Evolutionary conservation across 2,113 vertebrate species (phyloP).

Genomic region (Engraulis encrasicolus): DNA sequence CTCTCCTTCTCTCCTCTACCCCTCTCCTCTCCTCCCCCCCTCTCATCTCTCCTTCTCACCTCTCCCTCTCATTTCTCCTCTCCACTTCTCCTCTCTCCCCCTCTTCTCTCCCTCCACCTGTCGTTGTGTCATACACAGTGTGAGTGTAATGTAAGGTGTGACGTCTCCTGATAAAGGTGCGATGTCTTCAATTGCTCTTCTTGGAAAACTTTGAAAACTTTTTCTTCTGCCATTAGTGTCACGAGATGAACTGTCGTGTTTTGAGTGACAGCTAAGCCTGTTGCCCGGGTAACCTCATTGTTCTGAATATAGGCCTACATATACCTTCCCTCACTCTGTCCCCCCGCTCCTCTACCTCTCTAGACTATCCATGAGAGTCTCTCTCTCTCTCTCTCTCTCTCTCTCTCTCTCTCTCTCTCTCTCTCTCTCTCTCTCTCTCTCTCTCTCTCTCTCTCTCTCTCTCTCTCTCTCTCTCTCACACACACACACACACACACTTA

Average conservation of each 20-base stretch:
- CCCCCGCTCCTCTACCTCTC: too few relatives aligned
- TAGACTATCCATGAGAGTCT: background rate
- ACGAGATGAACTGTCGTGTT: conserved; percentile 1
- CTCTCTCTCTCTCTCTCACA: background rate
- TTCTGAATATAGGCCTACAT: background rate
- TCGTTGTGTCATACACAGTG: background rate
- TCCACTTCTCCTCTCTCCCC: background rate
- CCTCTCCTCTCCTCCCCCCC: too few relatives aligned
- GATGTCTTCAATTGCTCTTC: background rate
- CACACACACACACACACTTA: too few relatives aligned
- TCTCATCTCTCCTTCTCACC: too few relatives aligned
- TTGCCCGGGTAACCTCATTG: background rate
- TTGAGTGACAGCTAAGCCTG: conserved; percentile 12
- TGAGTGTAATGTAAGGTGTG: background rate
- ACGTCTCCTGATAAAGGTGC: background rate
- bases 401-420: background rate
- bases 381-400: background rate
- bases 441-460: background rate
- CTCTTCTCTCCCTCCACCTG: background rate
- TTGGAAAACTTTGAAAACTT: background rate
- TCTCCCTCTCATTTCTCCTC: too few relatives aligned
- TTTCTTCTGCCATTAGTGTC: conserved; percentile 24
- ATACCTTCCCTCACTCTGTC: too few relatives aligned
- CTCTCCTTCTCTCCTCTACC: too few relatives aligned
- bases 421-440: conserved; percentile 13